A percentile compares a stretch with the other conserved stretches of the same genome.
These are phyloP conservation scores for Crocidura indochinensis DNA, from an alignment of 2,797 vertebrate species.

Conservation along the genomic window DNA sequence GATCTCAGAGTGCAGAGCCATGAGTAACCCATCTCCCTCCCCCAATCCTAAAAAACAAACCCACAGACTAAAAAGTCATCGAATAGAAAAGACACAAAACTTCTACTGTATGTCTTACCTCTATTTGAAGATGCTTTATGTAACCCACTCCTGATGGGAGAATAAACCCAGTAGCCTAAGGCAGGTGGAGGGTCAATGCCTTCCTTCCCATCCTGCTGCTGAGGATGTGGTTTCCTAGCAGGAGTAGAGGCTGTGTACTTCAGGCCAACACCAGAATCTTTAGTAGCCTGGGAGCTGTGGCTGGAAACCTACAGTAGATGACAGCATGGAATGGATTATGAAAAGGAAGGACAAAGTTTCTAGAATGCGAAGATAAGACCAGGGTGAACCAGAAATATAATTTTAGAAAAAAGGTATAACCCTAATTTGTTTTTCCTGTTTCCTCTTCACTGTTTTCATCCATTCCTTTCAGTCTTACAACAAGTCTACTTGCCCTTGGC, in stretches of 20 bases:
- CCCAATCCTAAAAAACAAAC: no score
- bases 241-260: slow-evolving; percentile 89
- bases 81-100: slow-evolving; percentile 38
- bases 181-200: slow-evolving; percentile 52
- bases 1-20: no score
- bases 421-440: slow-evolving; percentile 8
- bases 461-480: neutral
- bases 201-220: slow-evolving; percentile 78
- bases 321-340: slow-evolving; percentile 21
- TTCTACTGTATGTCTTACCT: slow-evolving; percentile 83
- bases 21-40: no score
- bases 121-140: slow-evolving; percentile 74
- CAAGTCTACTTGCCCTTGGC: neutral
- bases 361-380: neutral
- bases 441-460: slow-evolving; percentile 11
- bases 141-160: slow-evolving; percentile 87
- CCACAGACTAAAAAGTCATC: neutral
- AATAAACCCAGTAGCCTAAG: slow-evolving; percentile 91
- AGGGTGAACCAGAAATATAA: neutral
- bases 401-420: neutral
- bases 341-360: slow-evolving; percentile 42
- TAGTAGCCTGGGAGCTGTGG: slow-evolving; percentile 93
- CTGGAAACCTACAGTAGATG: slow-evolving; percentile 89
- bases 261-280: slow-evolving; percentile 94
- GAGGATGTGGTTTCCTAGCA: slow-evolving; percentile 72